A percentile compares a stretch with the other conserved stretches of the same genome.
Conservation (phyloP, 1,140 invertebrate genomes). For the Kradibia gibbosae region DNA sequence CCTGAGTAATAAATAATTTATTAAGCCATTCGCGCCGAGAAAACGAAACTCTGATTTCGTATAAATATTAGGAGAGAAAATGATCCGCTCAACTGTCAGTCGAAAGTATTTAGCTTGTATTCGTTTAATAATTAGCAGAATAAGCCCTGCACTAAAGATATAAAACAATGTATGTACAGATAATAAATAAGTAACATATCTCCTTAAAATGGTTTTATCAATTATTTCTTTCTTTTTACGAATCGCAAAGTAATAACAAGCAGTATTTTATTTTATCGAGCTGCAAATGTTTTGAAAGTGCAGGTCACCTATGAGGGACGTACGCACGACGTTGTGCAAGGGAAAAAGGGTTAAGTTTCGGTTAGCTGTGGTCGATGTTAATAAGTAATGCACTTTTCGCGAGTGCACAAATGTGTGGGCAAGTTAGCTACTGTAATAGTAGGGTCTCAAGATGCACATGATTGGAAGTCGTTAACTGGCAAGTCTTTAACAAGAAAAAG, state of each 20-base stretch:
- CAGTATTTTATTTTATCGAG: not conserved
- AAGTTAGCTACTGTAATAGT: slow-evolving; percentile 1
- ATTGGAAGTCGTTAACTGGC: not conserved
- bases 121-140: no score
- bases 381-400: slow-evolving; percentile 26
- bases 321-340: not conserved
- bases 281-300: not conserved
- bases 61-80: no score
- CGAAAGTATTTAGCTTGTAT: no score
- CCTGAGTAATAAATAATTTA: no score
- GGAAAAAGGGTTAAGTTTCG: slow-evolving; percentile 27
- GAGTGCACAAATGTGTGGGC: not conserved
- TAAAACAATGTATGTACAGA: no score
- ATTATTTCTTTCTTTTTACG: not conserved
- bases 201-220: not conserved
- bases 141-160: no score
- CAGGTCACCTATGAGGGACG: not conserved
- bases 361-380: slow-evolving; percentile 31
- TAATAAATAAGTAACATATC: no score
- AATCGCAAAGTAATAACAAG: not conserved
- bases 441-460: slow-evolving; percentile 24
- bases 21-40: no score
- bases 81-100: no score
- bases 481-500: not conserved
- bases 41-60: no score